These are phyloP conservation scores for Galemys pyrenaicus DNA, from an alignment of 2,113 vertebrate species.

Conservation along the genomic window DNA sequence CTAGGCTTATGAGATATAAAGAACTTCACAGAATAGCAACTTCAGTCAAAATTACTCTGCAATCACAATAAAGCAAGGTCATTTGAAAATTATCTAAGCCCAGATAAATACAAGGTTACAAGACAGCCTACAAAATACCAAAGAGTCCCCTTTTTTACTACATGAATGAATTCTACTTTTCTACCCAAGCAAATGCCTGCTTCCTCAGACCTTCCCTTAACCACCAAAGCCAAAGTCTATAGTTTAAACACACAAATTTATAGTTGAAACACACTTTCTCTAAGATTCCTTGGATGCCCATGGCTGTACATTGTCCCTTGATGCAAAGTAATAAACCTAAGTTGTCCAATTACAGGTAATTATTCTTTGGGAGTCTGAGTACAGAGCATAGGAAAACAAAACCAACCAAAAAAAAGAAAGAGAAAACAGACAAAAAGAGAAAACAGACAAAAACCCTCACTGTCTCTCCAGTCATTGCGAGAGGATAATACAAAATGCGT, in stretches of 20 bases:
- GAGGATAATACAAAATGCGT: neutral
- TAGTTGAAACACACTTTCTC: neutral
- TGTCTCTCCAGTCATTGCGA: neutral
- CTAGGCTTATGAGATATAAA: neutral
- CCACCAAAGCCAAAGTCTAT: neutral
- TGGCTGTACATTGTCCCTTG: neutral
- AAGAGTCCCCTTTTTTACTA: neutral
- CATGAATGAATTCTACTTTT: slow-evolving; percentile 14
- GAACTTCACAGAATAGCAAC: neutral
- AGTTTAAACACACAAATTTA: no score
- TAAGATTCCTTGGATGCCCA: neutral
- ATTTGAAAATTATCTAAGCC: slow-evolving; percentile 49
- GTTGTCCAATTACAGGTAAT: neutral
- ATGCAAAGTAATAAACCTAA: neutral
- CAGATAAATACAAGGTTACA: neutral
- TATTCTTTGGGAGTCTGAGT: neutral
- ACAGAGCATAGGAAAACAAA: neutral
- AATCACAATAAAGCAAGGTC: neutral
- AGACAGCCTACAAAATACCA: neutral
- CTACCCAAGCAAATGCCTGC: neutral
- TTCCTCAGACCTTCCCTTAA: neutral
- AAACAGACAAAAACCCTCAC: neutral
- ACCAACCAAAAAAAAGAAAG: neutral
- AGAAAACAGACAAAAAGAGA: neutral
- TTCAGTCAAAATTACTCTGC: neutral